Percentiles rank a stretch among this genome's conserved stretches.
These are phyloP conservation scores for Ispidina lecontei DNA, from an alignment of 2,797 vertebrate species.

Conservation along the genomic window DNA sequence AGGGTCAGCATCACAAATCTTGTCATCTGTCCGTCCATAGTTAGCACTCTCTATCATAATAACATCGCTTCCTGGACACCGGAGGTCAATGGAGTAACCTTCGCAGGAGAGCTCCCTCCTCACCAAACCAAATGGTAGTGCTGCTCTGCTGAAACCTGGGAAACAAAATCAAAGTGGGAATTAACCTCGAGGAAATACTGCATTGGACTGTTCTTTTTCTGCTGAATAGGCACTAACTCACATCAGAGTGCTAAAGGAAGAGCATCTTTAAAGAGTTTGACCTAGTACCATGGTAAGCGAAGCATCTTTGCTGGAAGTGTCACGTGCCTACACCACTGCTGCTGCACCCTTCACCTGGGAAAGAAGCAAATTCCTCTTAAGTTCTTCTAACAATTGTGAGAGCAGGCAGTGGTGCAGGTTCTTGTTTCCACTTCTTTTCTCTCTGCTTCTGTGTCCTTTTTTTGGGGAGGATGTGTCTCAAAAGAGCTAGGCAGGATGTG, in stretches of 20 bases:
- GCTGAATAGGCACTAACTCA: background rate
- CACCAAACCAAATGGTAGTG: slow-evolving; percentile 94
- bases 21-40: slow-evolving; percentile 98
- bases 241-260: background rate
- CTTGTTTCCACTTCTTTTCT: background rate
- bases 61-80: slow-evolving; percentile 98
- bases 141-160: slow-evolving; percentile 94
- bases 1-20: slow-evolving; percentile 98
- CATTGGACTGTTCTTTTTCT: background rate
- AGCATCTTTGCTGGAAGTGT: background rate
- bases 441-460: background rate
- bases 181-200: background rate
- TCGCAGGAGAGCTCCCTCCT: slow-evolving; percentile 97
- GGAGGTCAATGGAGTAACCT: slow-evolving; percentile 97
- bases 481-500: background rate
- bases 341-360: background rate
- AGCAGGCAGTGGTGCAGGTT: background rate
- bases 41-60: slow-evolving; percentile 99
- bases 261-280: background rate
- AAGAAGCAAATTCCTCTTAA: background rate
- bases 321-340: background rate
- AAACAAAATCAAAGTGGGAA: background rate
- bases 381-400: background rate
- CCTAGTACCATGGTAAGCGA: background rate
- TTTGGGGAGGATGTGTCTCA: background rate